A percentile compares a stretch with the other conserved stretches of the same genome.
Conservation (phyloP, 1,140 invertebrate genomes). For the Tribolium madens region DNA sequence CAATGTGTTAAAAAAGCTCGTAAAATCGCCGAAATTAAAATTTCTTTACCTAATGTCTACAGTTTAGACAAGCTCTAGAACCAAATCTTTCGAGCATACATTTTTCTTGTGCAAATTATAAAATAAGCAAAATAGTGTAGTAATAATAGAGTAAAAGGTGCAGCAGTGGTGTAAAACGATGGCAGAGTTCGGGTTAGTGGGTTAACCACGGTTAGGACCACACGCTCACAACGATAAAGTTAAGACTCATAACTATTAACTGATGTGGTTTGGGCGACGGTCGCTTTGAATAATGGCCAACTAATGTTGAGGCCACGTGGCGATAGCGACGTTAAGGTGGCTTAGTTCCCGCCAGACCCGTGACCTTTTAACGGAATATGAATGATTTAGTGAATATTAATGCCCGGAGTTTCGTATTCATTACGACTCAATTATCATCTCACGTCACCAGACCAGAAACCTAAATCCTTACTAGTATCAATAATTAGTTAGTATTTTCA, state of each 20-base stretch:
- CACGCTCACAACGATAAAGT: constrained; percentile 45
- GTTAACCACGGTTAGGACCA: constrained; percentile 42
- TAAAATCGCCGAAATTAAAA: no score
- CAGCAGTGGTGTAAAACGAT: background rate
- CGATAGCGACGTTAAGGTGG: constrained; percentile 27
- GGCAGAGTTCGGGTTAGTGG: constrained; percentile 3
- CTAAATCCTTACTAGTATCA: background rate
- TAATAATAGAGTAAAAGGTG: background rate
- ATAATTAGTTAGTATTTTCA: no score
- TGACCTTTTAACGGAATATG: constrained; percentile 37
- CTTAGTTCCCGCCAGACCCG: constrained; percentile 18
- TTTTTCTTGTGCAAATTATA: no score
- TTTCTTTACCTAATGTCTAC: no score
- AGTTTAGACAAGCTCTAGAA: no score
- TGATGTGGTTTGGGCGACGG: constrained; percentile 47
- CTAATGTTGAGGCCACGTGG: constrained; percentile 42
- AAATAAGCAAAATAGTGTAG: no score
- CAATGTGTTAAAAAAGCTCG: no score
- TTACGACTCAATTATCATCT: constrained; percentile 24
- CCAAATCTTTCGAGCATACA: no score
- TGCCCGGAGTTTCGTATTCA: constrained; percentile 4
- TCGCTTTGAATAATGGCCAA: constrained; percentile 50
- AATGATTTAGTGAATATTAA: constrained; percentile 40
- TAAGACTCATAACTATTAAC: constrained; percentile 48
- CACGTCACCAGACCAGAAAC: background rate